A percentile compares a stretch with the other conserved stretches of the same genome.
Evolutionary conservation across 2,888 invertebrate species (phyloP).

Genomic region (Smittia aterrima): DNA sequence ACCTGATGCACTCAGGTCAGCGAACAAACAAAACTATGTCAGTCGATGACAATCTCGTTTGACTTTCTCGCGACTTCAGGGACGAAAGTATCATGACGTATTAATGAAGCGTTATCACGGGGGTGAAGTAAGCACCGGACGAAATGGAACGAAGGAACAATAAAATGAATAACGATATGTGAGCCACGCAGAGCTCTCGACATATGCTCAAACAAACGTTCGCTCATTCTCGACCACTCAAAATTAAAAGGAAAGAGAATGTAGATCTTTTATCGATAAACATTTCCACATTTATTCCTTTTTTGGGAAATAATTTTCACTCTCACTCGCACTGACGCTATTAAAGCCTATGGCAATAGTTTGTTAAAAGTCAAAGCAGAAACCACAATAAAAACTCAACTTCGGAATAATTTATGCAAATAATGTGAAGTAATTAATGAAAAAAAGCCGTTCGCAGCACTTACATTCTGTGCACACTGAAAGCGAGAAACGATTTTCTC

Average conservation of each 20-base stretch:
- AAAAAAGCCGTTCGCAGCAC: constrained; percentile 28
- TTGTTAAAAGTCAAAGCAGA: constrained; percentile 35
- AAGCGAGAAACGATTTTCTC: constrained; percentile 29
- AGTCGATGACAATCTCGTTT: constrained; percentile 1
- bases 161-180: constrained; percentile 15
- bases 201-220: constrained; percentile 27
- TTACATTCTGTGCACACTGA: not conserved
- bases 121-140: not conserved
- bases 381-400: constrained; percentile 21
- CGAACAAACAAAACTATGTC: not conserved
- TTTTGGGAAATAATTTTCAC: not conserved
- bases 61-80: not conserved
- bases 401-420: constrained; percentile 38
- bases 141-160: not conserved
- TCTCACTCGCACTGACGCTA: not conserved
- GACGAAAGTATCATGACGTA: constrained; percentile 7
- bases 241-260: not conserved
- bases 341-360: constrained; percentile 25
- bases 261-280: constrained; percentile 41
- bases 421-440: constrained; percentile 39
- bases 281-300: constrained; percentile 15
- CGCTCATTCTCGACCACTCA: constrained; percentile 6
- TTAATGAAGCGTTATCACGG: constrained; percentile 22
- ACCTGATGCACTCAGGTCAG: constrained; percentile 7
- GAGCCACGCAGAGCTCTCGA: not conserved